phyloP scores from a whole-genome alignment of 1,140 invertebrate species.

The Bombus huntii region DNA sequence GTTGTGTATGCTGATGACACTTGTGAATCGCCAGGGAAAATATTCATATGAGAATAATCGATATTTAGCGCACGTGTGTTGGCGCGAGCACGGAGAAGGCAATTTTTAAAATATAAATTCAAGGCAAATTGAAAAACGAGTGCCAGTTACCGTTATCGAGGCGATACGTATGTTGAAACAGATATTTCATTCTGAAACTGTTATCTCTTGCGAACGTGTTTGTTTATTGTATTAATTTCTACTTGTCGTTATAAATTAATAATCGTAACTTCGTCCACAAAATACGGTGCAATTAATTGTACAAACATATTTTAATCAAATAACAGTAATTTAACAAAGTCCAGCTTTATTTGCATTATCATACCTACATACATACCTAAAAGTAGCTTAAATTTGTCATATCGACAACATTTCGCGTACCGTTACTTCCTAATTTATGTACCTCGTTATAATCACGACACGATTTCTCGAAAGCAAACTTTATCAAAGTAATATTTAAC shows the following conservation, averaged over 20 bases:
- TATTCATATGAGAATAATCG: not conserved
- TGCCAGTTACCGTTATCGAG: slow-evolving; percentile 10
- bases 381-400: not conserved
- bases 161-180: not conserved
- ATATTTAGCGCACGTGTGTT: not conserved
- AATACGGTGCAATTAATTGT: not conserved
- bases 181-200: slow-evolving; percentile 20
- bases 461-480: not conserved
- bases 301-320: not conserved
- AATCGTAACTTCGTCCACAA: not conserved
- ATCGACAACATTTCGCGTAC: not conserved
- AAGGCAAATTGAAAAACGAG: slow-evolving; percentile 16
- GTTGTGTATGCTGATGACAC: not conserved
- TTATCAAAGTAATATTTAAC: not conserved
- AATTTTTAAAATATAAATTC: not conserved
- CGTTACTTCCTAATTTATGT: not conserved
- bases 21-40: not conserved
- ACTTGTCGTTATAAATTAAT: not conserved
- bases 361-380: not conserved
- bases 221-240: slow-evolving; percentile 29
- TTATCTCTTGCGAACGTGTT: not conserved
- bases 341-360: not conserved
- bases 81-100: too few relatives aligned
- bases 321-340: not conserved
- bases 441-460: not conserved